These are phyloP conservation scores for Solea senegalensis DNA, from an alignment of 2,113 vertebrate genomes.

Conservation along the genomic window DNA sequence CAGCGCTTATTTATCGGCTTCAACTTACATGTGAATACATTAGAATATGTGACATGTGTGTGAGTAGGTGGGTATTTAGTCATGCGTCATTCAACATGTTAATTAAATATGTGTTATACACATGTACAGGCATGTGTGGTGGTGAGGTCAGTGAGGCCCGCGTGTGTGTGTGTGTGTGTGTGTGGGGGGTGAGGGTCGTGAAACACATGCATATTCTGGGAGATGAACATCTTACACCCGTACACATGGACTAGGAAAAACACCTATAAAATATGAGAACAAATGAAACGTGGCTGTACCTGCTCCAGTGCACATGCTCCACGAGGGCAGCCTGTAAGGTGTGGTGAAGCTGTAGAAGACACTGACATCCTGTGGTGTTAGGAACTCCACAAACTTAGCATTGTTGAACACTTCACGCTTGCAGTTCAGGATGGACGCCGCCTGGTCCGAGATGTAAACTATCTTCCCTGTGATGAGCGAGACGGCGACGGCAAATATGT, in stretches of 20 bases:
- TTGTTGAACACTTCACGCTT: conserved; percentile 87
- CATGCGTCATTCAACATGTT: conserved; percentile 24
- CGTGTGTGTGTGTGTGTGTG: not conserved
- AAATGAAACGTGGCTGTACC: conserved; percentile 74
- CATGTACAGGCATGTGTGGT: conserved; percentile 36
- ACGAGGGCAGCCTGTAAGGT: conserved; percentile 89
- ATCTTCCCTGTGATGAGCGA: conserved; percentile 93
- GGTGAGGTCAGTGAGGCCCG: conserved; percentile 11
- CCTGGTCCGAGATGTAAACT: conserved; percentile 94
- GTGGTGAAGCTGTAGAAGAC: conserved; percentile 95
- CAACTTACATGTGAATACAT: not conserved
- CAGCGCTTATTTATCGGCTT: not conserved
- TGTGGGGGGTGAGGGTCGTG: not conserved
- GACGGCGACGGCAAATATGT: conserved; percentile 93
- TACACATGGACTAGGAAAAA: not conserved
- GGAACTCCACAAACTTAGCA: conserved; percentile 94
- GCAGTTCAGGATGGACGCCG: conserved; percentile 88
- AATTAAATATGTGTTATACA: conserved; percentile 46
- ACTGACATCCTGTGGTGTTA: conserved; percentile 92
- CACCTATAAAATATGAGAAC: too few relatives aligned
- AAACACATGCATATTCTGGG: conserved; percentile 72
- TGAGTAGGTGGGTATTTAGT: not conserved
- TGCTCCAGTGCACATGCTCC: conserved; percentile 88
- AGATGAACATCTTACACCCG: not conserved
- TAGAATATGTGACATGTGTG: conserved; percentile 12